Percentiles rank a stretch among this genome's conserved stretches.
Conservation (phyloP, 2,888 invertebrate species). For the Mythimna albipuncta region DNA sequence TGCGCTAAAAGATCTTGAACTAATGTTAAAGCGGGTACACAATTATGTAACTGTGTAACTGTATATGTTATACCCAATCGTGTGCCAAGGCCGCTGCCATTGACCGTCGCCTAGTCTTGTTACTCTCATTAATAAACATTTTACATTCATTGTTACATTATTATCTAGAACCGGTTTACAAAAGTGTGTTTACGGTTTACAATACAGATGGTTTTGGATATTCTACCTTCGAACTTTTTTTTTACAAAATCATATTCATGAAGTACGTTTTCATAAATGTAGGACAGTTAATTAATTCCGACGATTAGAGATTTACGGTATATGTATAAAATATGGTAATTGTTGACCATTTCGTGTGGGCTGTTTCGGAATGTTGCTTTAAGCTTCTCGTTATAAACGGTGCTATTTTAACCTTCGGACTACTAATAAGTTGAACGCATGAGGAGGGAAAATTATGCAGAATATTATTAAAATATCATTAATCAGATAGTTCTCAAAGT, state of each 20-base stretch:
- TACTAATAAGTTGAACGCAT: constrained; percentile 13
- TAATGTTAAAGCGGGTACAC: constrained; percentile 24
- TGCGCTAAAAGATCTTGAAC: constrained; percentile 6
- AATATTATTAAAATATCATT: background rate
- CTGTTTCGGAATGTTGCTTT: constrained; percentile 50
- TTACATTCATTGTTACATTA: constrained; percentile 71
- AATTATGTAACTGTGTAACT: constrained; percentile 51
- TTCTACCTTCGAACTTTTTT: constrained; percentile 24
- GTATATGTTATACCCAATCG: constrained; percentile 61
- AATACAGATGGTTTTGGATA: constrained; percentile 36
- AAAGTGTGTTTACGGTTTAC: constrained; percentile 19
- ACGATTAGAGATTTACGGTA: constrained; percentile 40
- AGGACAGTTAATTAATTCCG: constrained; percentile 41
- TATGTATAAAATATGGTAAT: constrained; percentile 53
- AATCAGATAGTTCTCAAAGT: background rate
- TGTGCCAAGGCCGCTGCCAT: constrained; percentile 73
- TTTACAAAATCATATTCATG: constrained; percentile 23
- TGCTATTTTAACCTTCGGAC: constrained; percentile 42
- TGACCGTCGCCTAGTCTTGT: constrained; percentile 69
- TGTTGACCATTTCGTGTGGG: constrained; percentile 33
- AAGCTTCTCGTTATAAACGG: constrained; percentile 30
- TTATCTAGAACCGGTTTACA: constrained; percentile 62
- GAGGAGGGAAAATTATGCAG: constrained; percentile 13
- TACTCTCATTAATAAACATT: constrained; percentile 79
- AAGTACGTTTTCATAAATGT: constrained; percentile 31